phyloP scores from a whole-genome alignment of 2,113 vertebrate species.

The Ctenodactylus gundi region DNA sequence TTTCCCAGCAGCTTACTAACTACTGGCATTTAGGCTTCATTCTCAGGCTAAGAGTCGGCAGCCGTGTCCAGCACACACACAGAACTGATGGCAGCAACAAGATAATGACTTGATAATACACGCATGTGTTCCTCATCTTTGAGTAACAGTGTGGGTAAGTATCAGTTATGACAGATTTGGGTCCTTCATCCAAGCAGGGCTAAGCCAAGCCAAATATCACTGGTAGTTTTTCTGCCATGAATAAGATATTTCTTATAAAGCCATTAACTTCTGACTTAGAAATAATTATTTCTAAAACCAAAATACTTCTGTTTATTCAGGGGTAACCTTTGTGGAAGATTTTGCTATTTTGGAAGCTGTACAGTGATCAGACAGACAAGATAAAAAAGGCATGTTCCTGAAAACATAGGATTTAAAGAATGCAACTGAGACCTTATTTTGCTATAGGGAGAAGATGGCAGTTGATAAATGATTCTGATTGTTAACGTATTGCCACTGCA shows the following conservation, averaged over 20 bases:
- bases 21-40: conserved; percentile 50
- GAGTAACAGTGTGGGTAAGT: conserved; percentile 62
- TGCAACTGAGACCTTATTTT: conserved; percentile 30
- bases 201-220: conserved; percentile 78
- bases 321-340: conserved; percentile 51
- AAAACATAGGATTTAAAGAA: conserved; percentile 58
- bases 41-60: conserved; percentile 71
- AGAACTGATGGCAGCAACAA: conserved; percentile 65
- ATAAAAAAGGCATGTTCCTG: conserved; percentile 25
- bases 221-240: conserved; percentile 70
- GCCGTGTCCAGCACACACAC: conserved; percentile 69
- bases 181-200: conserved; percentile 70
- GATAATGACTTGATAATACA: conserved; percentile 82
- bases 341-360: conserved; percentile 66
- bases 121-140: conserved; percentile 75
- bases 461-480: conserved; percentile 47
- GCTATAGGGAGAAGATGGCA: conserved; percentile 30
- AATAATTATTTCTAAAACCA: conserved; percentile 71
- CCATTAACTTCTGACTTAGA: conserved; percentile 75
- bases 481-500: conserved; percentile 38
- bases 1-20: conserved; percentile 80
- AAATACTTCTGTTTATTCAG: conserved; percentile 65
- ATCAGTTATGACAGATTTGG: conserved; percentile 83
- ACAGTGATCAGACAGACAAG: conserved; percentile 51
- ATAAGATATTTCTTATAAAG: conserved; percentile 80